phyloP scores from a whole-genome alignment of 2,113 vertebrate species.

The Cyanistes caeruleus region DNA sequence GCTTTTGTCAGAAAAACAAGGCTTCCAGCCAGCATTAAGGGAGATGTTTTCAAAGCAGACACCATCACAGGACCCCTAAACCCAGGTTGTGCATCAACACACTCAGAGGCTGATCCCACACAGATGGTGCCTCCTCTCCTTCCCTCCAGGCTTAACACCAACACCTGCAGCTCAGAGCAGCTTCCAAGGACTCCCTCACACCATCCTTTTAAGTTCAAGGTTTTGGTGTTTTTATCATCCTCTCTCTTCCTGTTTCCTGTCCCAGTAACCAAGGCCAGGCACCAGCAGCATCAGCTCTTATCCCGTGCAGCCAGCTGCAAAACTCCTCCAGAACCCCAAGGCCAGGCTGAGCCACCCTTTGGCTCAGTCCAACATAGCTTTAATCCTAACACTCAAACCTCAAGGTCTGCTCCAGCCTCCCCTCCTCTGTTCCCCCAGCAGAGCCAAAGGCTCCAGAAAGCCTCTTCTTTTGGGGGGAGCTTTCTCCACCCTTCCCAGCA shows the following conservation, averaged over 20 bases:
- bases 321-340: neutral
- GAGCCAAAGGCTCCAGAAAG: neutral
- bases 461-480: rapidly evolving
- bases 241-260: neutral
- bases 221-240: too few species aligned
- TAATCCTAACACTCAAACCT: neutral
- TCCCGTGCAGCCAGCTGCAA: neutral
- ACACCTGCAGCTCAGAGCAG: neutral
- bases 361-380: rapidly evolving
- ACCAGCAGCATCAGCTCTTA: neutral
- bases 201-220: neutral
- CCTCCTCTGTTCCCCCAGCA: rapidly evolving
- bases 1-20: neutral
- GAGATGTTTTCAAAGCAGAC: neutral
- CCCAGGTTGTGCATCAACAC: neutral
- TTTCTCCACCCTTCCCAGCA: neutral
- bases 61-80: neutral
- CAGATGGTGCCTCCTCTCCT: neutral
- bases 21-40: neutral
- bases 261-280: neutral
- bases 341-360: neutral
- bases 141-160: neutral
- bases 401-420: neutral
- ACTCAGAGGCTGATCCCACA: neutral
- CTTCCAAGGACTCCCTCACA: neutral